phyloP scores from a whole-genome alignment of 1,140 invertebrate genomes.

The Steinernema khuongi region DNA sequence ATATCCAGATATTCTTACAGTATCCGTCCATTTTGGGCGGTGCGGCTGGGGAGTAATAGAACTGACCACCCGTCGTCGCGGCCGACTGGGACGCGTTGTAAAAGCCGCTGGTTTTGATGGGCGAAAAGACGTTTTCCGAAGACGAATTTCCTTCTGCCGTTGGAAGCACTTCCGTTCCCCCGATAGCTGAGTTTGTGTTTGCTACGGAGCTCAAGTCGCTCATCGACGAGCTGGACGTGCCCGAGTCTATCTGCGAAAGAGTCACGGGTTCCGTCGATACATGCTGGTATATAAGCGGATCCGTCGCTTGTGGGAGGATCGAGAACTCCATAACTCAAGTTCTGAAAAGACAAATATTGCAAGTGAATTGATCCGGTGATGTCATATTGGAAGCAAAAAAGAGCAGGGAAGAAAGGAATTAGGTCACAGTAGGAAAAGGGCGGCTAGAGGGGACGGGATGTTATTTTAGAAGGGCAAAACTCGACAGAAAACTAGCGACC shows the following conservation, averaged over 20 bases:
- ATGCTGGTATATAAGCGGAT: background rate
- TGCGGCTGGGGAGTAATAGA: background rate
- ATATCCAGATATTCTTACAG: background rate
- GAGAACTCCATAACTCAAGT: slow-evolving; percentile 7
- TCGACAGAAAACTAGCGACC: no score
- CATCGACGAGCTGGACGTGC: background rate
- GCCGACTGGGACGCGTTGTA: slow-evolving; percentile 3
- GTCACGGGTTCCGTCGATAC: background rate
- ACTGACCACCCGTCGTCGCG: background rate
- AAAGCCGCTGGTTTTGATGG: background rate
- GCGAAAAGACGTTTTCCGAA: background rate
- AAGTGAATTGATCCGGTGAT: no score
- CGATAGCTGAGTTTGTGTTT: background rate
- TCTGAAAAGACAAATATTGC: background rate
- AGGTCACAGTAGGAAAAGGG: no score
- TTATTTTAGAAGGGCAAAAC: no score
- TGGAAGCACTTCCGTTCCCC: slow-evolving; percentile 2
- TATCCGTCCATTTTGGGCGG: slow-evolving; percentile 6
- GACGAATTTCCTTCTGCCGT: background rate
- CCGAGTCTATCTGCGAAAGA: background rate
- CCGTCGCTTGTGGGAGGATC: background rate
- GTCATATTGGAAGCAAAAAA: no score
- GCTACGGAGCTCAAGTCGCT: background rate
- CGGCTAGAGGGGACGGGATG: no score
- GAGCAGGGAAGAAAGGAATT: background rate